Evolutionary conservation across 1,140 invertebrate species (phyloP).

Genomic region (Chironomus tepperi): DNA sequence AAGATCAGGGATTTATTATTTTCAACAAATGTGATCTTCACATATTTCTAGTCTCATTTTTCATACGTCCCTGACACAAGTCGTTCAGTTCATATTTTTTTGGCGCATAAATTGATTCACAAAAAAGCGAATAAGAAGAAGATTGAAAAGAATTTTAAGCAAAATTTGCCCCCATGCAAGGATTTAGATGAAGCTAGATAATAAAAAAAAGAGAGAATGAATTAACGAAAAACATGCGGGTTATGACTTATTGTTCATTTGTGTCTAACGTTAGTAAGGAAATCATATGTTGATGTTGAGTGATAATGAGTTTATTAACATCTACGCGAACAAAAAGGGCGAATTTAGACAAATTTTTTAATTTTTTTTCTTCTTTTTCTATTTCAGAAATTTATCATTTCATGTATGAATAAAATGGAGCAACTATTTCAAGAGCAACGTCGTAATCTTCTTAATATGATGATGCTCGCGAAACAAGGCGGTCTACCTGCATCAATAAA

Average conservation of each 20-base stretch:
- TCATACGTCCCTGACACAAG: too few species aligned
- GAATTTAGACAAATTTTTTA: too few species aligned
- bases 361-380: not conserved
- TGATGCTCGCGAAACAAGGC: not conserved
- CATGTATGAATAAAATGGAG: constrained; percentile 19
- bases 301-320: not conserved
- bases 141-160: not conserved
- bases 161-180: constrained; percentile 18
- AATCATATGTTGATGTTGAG: not conserved
- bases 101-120: not conserved
- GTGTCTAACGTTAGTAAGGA: too few species aligned
- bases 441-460: not conserved
- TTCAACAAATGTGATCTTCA: too few species aligned
- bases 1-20: too few species aligned
- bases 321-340: not conserved
- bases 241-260: not conserved
- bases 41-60: too few species aligned
- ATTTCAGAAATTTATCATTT: constrained; percentile 17
- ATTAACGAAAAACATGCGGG: not conserved
- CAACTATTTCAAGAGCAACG: constrained; percentile 18
- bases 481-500: not conserved
- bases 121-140: not conserved
- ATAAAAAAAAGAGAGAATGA: not conserved
- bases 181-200: constrained; percentile 6
- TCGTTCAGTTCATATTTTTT: not conserved